Percentiles rank a stretch among this genome's conserved stretches.
Evolutionary conservation across 2,113 vertebrate genomes (phyloP).

Genomic region (Hypanus sabinus): DNA sequence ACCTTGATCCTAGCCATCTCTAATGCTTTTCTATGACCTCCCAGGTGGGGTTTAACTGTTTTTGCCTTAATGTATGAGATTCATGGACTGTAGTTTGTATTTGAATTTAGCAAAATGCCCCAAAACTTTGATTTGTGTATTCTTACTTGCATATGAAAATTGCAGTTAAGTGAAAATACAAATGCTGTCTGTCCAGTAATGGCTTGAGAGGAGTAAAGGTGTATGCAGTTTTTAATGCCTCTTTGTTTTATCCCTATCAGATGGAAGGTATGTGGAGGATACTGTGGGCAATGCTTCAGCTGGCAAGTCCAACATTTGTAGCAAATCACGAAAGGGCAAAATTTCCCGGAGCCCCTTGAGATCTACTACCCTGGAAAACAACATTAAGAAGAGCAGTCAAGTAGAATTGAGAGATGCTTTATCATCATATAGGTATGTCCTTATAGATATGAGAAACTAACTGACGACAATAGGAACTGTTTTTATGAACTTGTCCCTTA

Average conservation of each 20-base stretch:
- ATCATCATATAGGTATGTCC: slow-evolving; percentile 66
- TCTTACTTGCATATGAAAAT: no score
- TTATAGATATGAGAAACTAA: background rate
- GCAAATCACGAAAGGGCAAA: slow-evolving; percentile 66
- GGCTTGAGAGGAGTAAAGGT: background rate
- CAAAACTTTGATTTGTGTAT: no score
- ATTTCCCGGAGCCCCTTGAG: slow-evolving; percentile 78
- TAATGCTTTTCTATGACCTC: background rate
- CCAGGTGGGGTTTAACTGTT: background rate
- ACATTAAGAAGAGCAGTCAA: slow-evolving; percentile 64
- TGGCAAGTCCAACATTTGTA: slow-evolving; percentile 56
- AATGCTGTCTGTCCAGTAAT: background rate
- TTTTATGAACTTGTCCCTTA: background rate
- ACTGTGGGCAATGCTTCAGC: slow-evolving; percentile 50
- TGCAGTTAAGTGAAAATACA: no score
- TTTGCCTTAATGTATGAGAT: background rate
- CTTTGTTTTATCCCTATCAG: slow-evolving; percentile 47
- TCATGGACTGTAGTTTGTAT: background rate
- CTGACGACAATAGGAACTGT: background rate
- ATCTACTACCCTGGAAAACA: slow-evolving; percentile 80
- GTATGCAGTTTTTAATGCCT: background rate
- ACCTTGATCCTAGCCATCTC: background rate
- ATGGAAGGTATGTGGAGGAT: slow-evolving; percentile 51
- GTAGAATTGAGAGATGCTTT: slow-evolving; percentile 80
- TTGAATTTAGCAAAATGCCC: no score